These are phyloP conservation scores for Octodonta nipae DNA, from an alignment of 2,888 invertebrate species.

Conservation along the genomic window DNA sequence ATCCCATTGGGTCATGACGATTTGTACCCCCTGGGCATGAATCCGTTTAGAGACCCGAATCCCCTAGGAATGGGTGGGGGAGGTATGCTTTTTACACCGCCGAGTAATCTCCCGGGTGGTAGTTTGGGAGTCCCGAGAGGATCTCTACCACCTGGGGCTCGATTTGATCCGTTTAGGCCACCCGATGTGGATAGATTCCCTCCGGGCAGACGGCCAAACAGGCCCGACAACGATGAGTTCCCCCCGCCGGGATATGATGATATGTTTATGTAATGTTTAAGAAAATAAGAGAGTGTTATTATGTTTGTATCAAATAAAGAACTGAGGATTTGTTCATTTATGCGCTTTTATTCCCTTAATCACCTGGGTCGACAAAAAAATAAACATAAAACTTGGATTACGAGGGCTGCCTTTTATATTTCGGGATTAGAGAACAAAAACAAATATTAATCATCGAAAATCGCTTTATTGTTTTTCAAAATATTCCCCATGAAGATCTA, in stretches of 20 bases:
- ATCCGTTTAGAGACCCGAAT: not conserved
- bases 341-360: too few relatives aligned
- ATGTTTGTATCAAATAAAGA: too few relatives aligned
- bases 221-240: conserved; percentile 60
- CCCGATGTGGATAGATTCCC: conserved; percentile 36
- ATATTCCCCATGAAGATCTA: too few relatives aligned
- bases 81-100: conserved; percentile 68
- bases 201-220: conserved; percentile 27
- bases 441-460: too few relatives aligned
- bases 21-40: not conserved
- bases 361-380: too few relatives aligned
- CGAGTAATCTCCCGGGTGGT: conserved; percentile 38
- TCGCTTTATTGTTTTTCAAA: too few relatives aligned
- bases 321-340: too few relatives aligned
- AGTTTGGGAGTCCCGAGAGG: conserved; percentile 17
- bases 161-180: conserved; percentile 77
- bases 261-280: too few relatives aligned
- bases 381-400: too few relatives aligned
- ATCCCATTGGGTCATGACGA: not conserved
- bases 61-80: conserved; percentile 42
- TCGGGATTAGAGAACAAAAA: too few relatives aligned
- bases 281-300: too few relatives aligned
- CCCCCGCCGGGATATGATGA: conserved; percentile 63
- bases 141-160: conserved; percentile 42
- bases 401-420: too few relatives aligned